These are phyloP conservation scores for Cryptocephalus primarius DNA, from an alignment of 2,888 invertebrate species.

Conservation along the genomic window DNA sequence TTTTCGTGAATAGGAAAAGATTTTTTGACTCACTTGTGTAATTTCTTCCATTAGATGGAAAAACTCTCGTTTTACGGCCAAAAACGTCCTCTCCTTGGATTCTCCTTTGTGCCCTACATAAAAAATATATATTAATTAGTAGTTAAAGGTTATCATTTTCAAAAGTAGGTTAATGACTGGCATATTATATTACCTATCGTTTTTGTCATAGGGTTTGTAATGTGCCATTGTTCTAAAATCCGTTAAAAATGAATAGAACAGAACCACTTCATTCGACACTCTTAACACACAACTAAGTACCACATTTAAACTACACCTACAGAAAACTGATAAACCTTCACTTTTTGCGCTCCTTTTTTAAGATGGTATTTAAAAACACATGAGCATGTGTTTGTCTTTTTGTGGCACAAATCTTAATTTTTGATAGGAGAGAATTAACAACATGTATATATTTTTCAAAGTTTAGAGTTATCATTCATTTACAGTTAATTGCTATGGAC, in stretches of 20 bases:
- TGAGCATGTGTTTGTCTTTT: too few species aligned
- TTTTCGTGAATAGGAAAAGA: background rate
- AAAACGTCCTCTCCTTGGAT: constrained; percentile 78
- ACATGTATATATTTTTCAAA: too few species aligned
- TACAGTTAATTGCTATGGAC: too few species aligned
- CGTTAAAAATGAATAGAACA: constrained; percentile 5
- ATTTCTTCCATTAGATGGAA: constrained; percentile 21
- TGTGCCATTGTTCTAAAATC: constrained; percentile 20
- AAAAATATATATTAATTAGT: constrained; percentile 9
- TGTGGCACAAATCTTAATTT: too few species aligned
- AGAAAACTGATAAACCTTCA: too few species aligned
- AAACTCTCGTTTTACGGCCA: constrained; percentile 57
- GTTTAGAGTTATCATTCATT: too few species aligned
- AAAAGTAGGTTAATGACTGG: background rate
- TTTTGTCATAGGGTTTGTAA: constrained; percentile 26
- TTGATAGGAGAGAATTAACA: too few species aligned
- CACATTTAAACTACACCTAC: too few species aligned
- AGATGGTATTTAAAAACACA: too few species aligned
- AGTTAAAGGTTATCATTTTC: background rate
- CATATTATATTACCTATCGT: constrained; percentile 20
- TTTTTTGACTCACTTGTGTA: constrained; percentile 17
- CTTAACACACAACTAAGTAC: too few species aligned
- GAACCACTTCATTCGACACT: constrained; percentile 14
- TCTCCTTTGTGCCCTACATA: constrained; percentile 63
- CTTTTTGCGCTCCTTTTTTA: too few species aligned